phyloP scores from a whole-genome alignment of 37 sponge, comb jelly and placozoan genomes.

The Eunapius fragilis region DNA sequence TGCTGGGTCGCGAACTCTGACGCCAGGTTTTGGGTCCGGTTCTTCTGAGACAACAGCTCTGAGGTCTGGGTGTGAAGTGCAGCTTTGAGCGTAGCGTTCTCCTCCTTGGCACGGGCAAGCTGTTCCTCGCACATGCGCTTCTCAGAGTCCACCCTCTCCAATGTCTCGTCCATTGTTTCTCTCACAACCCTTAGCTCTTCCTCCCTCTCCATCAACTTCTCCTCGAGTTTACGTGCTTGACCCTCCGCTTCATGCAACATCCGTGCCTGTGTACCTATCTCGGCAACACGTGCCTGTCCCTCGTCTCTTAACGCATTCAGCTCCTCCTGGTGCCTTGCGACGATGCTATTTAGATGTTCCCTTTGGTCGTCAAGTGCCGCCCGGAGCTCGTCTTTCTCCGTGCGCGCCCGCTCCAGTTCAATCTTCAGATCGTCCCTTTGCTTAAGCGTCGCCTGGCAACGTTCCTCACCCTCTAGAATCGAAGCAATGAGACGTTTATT shows the following conservation, averaged over 20 bases:
- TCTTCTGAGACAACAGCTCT: conserved; percentile 1
- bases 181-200: background rate
- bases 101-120: background rate
- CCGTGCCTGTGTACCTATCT: background rate
- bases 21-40: conserved; percentile 1
- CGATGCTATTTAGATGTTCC: background rate
- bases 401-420: background rate
- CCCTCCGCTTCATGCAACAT: background rate
- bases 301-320: background rate
- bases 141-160: background rate
- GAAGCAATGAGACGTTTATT: background rate
- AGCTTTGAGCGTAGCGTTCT: background rate
- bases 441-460: background rate
- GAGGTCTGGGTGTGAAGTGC: background rate
- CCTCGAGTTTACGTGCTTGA: conserved; percentile 6
- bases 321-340: background rate
- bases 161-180: background rate
- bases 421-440: background rate
- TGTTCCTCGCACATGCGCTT: background rate
- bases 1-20: background rate
- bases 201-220: background rate
- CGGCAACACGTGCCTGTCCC: background rate
- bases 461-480: background rate
- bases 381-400: background rate
- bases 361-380: background rate